phyloP scores from a whole-genome alignment of 1,140 invertebrate genomes.

The Drusus annulatus region DNA sequence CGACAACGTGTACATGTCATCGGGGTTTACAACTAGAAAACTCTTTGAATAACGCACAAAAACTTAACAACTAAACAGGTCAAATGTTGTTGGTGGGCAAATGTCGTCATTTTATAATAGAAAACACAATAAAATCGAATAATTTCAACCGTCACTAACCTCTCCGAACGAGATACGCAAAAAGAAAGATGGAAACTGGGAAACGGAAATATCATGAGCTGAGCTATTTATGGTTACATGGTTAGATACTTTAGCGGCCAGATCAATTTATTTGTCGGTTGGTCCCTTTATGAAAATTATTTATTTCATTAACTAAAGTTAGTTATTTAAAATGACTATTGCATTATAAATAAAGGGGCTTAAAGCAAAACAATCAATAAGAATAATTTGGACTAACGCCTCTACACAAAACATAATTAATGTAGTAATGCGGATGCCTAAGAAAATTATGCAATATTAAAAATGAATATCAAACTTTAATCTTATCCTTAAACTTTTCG shows the following conservation, averaged over 20 bases:
- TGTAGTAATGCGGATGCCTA: too few relatives aligned
- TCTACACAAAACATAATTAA: too few relatives aligned
- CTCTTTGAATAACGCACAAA: neutral
- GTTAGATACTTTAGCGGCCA: neutral
- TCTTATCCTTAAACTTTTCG: too few relatives aligned
- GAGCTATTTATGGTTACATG: conserved; percentile 3
- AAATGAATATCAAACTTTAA: too few relatives aligned
- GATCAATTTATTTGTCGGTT: neutral
- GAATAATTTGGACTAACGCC: too few relatives aligned
- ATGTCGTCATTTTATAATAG: neutral
- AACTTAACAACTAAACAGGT: neutral
- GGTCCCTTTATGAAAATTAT: neutral
- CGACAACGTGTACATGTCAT: conserved; percentile 23
- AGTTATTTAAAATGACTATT: too few relatives aligned
- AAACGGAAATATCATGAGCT: conserved; percentile 39
- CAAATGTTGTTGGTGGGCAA: neutral
- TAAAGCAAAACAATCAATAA: too few relatives aligned
- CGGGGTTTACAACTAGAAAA: neutral
- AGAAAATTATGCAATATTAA: too few relatives aligned
- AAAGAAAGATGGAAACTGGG: conserved; percentile 51
- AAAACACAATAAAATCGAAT: conserved; percentile 1
- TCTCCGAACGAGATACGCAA: conserved; percentile 46
- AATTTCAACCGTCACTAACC: conserved; percentile 40
- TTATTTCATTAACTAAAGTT: too few relatives aligned
- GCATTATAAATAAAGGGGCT: too few relatives aligned